Percentiles rank a stretch among this genome's conserved stretches.
These are phyloP conservation scores for Guaruba guarouba DNA, from an alignment of 2,113 vertebrate genomes.

Conservation along the genomic window DNA sequence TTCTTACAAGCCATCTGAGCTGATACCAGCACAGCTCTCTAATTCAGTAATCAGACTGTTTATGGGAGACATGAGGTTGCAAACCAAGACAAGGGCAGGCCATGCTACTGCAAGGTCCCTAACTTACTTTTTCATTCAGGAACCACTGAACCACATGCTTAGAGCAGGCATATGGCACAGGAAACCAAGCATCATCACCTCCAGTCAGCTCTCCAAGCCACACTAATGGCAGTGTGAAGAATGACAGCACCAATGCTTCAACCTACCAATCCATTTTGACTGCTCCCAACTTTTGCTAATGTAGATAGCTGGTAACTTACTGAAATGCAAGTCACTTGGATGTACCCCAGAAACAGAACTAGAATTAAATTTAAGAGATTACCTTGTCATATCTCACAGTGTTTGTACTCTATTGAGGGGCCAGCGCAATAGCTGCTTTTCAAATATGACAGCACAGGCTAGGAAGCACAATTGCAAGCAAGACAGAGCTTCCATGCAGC, in stretches of 20 bases:
- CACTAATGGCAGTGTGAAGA: fast-evolving
- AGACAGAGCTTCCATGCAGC: neutral
- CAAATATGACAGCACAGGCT: neutral
- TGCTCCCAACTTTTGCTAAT: fast-evolving
- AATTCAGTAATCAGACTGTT: neutral
- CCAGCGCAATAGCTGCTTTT: neutral
- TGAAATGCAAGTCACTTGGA: neutral
- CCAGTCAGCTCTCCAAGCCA: neutral
- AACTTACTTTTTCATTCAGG: neutral
- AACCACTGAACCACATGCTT: neutral
- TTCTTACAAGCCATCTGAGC: neutral
- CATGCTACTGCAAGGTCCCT: neutral
- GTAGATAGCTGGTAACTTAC: fast-evolving
- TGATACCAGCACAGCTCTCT: neutral
- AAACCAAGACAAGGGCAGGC: fast-evolving
- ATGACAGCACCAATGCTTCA: neutral
- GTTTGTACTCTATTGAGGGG: no score
- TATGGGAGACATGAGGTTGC: neutral
- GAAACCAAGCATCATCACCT: neutral
- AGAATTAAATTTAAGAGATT: fast-evolving
- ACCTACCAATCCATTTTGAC: neutral
- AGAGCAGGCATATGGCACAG: neutral
- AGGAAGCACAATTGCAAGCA: neutral
- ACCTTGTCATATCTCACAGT: neutral
- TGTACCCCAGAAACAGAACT: neutral